Percentiles rank a stretch among this genome's conserved stretches.
Evolutionary conservation across 2,888 invertebrate genomes (phyloP).

Genomic region (Pachydiplax longipennis): DNA sequence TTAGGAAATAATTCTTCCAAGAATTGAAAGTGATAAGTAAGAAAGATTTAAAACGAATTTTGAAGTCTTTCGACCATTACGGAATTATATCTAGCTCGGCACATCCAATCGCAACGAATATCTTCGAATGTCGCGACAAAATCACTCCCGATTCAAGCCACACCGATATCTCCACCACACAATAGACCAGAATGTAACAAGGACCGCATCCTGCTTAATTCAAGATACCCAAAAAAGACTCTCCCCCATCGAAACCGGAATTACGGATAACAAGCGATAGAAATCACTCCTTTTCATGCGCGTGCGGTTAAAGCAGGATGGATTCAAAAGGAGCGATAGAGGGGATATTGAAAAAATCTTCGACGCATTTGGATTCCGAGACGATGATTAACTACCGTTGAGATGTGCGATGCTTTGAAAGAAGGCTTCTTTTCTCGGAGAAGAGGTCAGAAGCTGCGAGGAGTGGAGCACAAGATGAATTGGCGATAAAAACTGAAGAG

Average conservation of each 20-base stretch:
- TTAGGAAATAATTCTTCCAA: too few species aligned
- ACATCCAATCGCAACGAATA: too few species aligned
- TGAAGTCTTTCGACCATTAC: too few species aligned
- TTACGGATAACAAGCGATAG: background rate
- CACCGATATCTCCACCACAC: too few species aligned
- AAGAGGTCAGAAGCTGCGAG: background rate
- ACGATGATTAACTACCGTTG: background rate
- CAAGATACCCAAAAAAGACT: background rate
- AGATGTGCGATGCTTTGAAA: background rate
- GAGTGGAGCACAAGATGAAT: conserved; percentile 23
- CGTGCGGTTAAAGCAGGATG: background rate
- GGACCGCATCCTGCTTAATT: too few species aligned
- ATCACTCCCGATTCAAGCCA: too few species aligned
- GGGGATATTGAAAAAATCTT: background rate
- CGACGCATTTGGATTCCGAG: background rate
- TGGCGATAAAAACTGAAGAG: conserved; percentile 37
- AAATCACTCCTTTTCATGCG: background rate
- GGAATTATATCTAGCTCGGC: too few species aligned
- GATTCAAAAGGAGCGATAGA: background rate
- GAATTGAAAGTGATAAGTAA: too few species aligned
- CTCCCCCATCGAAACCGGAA: background rate
- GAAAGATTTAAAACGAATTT: too few species aligned
- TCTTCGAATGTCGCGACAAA: too few species aligned
- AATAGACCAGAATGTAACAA: too few species aligned
- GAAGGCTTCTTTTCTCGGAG: background rate